Evolutionary conservation across 2,888 invertebrate genomes (phyloP), one percentile per base, ranked within the genome.

Genomic region (Oxystoma pomonae): DNA sequence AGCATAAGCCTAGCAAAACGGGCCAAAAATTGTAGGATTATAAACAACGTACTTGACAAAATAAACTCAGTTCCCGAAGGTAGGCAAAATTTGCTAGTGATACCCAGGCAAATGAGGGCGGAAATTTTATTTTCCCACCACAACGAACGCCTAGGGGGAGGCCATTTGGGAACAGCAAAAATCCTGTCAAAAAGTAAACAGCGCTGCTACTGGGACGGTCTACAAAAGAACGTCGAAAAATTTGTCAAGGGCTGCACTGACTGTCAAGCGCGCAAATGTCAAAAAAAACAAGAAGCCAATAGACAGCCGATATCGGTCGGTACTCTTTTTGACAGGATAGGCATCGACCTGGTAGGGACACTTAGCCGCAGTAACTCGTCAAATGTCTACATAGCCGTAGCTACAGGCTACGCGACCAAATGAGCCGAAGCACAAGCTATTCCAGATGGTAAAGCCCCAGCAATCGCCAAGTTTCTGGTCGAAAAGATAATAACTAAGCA

Each of bases 371-470:
- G 70, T 22, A 58, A 50, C 12, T 57, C 52, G 7, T 70, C 69
- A 16, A 71, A 72, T 58, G 72, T 64, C 0, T 61, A 68, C 3
- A 71, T 73, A 12, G 62, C 73, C 1, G 71, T 74, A 2, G 71
- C 72, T 0, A 72, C 71, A 1, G 72, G 72, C 57, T 74, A 71
- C 49, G 70, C 72, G 2, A 71, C 73, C 0, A 35, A 69, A 35
- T 73, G 65, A 62, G 62, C 65, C 5, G 70, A 71, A 64, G 66
- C 66, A 1, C 51, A 52, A 55, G 70, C 70, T 1, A 20, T 73
- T 17, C 52, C 67, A 9, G 65, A 59, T 16, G 71, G 68, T 7
- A 69, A 69, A 59, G 67, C 70, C 0, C 62, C 60, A 9, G 64
- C 60, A 7, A 70, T 72, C 1, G 68, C 67, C 2, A 62, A 67